A percentile compares a stretch with the other conserved stretches of the same genome.
phyloP scores from a whole-genome alignment of 2,113 vertebrate species.

The Todiramphus chloris region DNA sequence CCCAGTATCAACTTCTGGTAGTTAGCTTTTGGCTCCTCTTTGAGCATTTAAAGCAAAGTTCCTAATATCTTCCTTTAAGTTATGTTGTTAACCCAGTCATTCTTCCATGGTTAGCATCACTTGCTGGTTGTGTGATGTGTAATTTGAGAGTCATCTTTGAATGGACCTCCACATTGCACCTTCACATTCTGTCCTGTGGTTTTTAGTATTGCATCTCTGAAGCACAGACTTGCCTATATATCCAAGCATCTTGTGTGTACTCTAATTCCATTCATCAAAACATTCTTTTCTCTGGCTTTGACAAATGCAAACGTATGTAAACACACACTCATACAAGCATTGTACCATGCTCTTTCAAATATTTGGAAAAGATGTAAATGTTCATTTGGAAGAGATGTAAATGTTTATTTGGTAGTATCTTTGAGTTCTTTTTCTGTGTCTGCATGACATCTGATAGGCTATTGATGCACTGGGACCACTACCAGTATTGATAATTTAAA shows the following conservation, averaged over 20 bases:
- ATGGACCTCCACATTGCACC: neutral
- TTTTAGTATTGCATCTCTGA: neutral
- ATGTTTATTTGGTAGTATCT: neutral
- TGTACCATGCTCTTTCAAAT: neutral
- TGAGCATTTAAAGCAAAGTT: neutral
- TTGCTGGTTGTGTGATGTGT: neutral
- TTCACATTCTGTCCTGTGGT: neutral
- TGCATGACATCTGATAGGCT: neutral
- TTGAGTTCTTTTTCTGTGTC: neutral
- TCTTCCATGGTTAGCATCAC: neutral
- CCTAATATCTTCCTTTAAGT: neutral
- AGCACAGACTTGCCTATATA: neutral
- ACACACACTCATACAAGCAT: neutral
- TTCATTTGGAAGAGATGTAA: neutral
- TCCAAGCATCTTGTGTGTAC: neutral
- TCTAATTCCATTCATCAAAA: neutral
- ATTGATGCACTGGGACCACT: neutral
- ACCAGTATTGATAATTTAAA: neutral
- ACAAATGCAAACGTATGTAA: neutral
- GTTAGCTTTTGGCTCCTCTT: neutral
- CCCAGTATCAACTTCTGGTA: neutral
- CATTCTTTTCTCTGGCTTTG: neutral
- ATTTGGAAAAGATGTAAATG: neutral
- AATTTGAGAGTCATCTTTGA: neutral
- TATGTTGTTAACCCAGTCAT: neutral